Base-by-base conservation (phyloP, 2,113 vertebrate species). In the Cynopterus brachyotis region DNA sequence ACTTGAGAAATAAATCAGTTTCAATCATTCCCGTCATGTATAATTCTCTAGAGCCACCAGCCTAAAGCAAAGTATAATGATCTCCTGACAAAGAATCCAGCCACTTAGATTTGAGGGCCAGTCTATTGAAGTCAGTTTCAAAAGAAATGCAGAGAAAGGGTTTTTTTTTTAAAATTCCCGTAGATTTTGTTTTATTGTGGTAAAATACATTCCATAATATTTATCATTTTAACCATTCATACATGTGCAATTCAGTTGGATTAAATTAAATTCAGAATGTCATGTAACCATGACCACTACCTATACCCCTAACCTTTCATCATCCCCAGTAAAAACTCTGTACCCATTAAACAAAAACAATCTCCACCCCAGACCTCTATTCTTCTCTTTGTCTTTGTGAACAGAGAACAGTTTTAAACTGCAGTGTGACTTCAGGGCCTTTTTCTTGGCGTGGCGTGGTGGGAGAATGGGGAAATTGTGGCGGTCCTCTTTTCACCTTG, bases 91-190 rank as follows among this genome's bases (percentile, higher is more conserved):
- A 89, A 95, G 89, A 70, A 30, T 2, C 53, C 64, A 67, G 79
- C 55, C 9, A 10, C 96, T 37, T 32, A 80, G 76, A 50, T 60
- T 84, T 37, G 66, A 87, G 64, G 75, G 17, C 83, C 67, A 50
- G 50, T 83, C 64, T 85, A 57, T 96, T 96, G 97, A 96, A 97
- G 97, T 95, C 89, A 20, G 53, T 95, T 95, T 93, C 95, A 91
- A 96, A 96, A 83, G 96, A 82, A 94, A 93, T 5, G 30, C 42
- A 62, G 45, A 81, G 67, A 82, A 64, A 4, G 35, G 81, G 35
- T 26, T 35, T 66, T 59, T 10, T 78, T 81, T 81, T 19, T 64
- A 9, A 87, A 79, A 45, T 60, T 32, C 59, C 67, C 82, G 59
- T 37, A 20, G 73, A 1, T 60, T 35, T 72, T 73, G 62, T 91